Percentiles rank a stretch among this genome's conserved stretches.
These are phyloP conservation scores for Drosophila chauvacae DNA, from an alignment of 1,140 invertebrate species.

Conservation along the genomic window DNA sequence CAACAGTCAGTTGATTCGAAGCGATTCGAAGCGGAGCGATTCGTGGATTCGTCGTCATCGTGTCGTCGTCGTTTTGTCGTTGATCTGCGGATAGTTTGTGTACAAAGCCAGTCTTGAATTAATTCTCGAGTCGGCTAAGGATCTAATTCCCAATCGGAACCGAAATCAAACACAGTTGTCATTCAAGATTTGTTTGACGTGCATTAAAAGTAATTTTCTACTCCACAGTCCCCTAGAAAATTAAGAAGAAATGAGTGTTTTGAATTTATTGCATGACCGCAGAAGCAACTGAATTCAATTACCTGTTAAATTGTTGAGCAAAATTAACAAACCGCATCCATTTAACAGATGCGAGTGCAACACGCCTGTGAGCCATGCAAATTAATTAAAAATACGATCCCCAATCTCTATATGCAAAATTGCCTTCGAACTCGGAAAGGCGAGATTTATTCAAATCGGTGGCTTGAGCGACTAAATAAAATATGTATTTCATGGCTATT, in stretches of 20 bases:
- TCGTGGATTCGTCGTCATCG: conserved; percentile 57
- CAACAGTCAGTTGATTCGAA: conserved; percentile 65
- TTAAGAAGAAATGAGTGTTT: conserved; percentile 44
- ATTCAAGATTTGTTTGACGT: conserved; percentile 61
- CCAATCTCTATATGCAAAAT: conserved; percentile 11
- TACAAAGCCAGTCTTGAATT: conserved; percentile 31
- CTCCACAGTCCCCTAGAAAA: conserved; percentile 11
- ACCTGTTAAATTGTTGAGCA: conserved; percentile 63
- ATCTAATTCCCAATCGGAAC: conserved; percentile 25
- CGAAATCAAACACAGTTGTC: conserved; percentile 37
- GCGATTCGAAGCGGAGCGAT: conserved; percentile 46
- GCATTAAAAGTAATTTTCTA: conserved; percentile 33
- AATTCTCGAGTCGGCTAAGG: conserved; percentile 27
- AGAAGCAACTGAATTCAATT: conserved; percentile 57
- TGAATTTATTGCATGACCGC: conserved; percentile 26
- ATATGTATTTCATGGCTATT: conserved; percentile 51
- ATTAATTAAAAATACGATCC: conserved; percentile 59
- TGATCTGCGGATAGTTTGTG: conserved; percentile 60
- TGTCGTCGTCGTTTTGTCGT: conserved; percentile 51
- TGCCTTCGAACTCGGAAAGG: conserved; percentile 13
- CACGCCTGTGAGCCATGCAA: conserved; percentile 53
- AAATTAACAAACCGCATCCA: conserved; percentile 58
- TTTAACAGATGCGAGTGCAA: conserved; percentile 36
- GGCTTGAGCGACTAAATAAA: conserved; percentile 30
- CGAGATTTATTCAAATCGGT: conserved; percentile 38